A percentile compares a stretch with the other conserved stretches of the same genome.
These are phyloP conservation scores for Colletes gigas DNA, from an alignment of 1,140 invertebrate species.

Conservation along the genomic window DNA sequence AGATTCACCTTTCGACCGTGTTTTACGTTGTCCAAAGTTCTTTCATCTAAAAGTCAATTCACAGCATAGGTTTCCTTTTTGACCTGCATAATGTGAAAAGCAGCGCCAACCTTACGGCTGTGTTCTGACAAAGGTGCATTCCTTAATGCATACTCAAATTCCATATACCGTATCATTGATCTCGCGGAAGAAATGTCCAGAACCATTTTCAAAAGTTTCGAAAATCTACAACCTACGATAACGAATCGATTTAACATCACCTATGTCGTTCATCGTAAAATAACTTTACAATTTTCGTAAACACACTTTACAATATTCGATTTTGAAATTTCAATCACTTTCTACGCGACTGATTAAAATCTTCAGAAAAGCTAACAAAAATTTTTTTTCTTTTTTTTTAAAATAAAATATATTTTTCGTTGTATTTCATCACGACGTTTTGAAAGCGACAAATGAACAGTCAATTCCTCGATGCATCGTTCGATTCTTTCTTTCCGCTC, in stretches of 20 bases:
- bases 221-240: too few species aligned
- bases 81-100: not conserved
- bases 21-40: constrained; percentile 36
- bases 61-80: constrained; percentile 21
- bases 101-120: not conserved
- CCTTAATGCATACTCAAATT: not conserved
- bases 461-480: not conserved
- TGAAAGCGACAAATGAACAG: constrained; percentile 1
- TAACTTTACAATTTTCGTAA: too few species aligned
- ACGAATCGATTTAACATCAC: too few species aligned
- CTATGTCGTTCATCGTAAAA: too few species aligned
- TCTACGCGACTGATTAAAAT: too few species aligned
- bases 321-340: too few species aligned
- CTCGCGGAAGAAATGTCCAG: not conserved
- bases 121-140: not conserved
- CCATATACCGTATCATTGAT: not conserved
- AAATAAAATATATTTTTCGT: not conserved
- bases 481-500: constrained; percentile 26
- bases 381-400: too few species aligned
- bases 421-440: not conserved
- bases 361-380: too few species aligned
- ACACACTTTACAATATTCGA: too few species aligned
- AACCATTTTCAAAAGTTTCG: not conserved
- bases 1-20: constrained; percentile 44
- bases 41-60: constrained; percentile 57